Base-by-base conservation (phyloP, 2,888 invertebrate species). In the Agonopterix arenella region DNA sequence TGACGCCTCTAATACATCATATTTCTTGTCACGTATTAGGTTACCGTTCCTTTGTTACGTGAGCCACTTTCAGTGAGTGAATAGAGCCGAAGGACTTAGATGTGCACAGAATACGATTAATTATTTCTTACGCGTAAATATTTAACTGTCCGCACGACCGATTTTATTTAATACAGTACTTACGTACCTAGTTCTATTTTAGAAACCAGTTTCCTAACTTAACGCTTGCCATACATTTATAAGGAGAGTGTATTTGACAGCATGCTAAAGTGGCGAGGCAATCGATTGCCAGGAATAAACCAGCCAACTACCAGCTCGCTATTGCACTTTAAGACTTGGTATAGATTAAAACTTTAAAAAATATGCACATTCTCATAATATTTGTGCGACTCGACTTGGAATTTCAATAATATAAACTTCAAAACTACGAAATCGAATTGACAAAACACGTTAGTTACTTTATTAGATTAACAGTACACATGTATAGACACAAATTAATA, bases 1-100 rank as follows among this genome's bases (percentile, higher is more conserved):
- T 73, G 74, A 76, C 68, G 68, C 73, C 59, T 72, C 70, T 76
- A 73, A 77, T 75, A 72, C 76, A 81, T 85, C 79, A 84, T 77
- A 80, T 81, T 86, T 86, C 86, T 76, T 61, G 76, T 85, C 88
- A 89, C 88, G 88, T 89, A 80, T 77, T 73, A 68, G 76, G 81
- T 84, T 84, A 85, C 88, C 81, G 85, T 83, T 84, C 81, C 80
- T 77, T 84, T 83, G 83, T 85, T 83, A 84, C 85, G 88, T 82
- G 88, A 76, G 79, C 84, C 78, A 88, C 88, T 86, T 88, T 85
- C 84, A 75, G 84, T 71, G 75, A 79, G 78, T 80, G 81, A 80
- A 84, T 77, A 78, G 81, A 74, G 70, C 68, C 73, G 70, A 72
- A 77, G 76, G 74, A 79, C 71, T 60, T 44, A 61, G 66, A 69